Base-by-base conservation (phyloP, 2,888 invertebrate genomes). In the Druceiella hillmani region DNA sequence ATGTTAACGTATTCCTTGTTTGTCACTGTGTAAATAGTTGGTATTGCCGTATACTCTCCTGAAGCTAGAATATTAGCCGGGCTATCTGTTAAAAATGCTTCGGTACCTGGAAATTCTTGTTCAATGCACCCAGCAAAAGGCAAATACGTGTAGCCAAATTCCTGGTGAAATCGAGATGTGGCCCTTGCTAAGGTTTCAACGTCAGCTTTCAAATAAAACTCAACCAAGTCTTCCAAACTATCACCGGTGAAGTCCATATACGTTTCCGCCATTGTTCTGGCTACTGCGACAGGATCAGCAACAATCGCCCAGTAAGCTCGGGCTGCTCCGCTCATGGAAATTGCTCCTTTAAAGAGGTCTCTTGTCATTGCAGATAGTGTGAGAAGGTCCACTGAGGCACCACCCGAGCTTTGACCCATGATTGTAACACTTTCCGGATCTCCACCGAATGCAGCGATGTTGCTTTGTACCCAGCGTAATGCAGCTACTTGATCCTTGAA, bases 401-500 rank as follows among this genome's bases (percentile, higher is more conserved):
- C 74, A 11, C 75, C 75, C 2, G 81, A 74, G 10, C 74, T 76
- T 50, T 81, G 76, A 1, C 83, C 83, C 55, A 76, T 68, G 5
- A 81, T 50, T 1, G 81, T 81, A 11, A 82, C 67, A 39, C 70
- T 67, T 29, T 66, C 61, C 1, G 74, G 68, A 54, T 81, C 75
- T 2, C 82, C 82, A 14, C 79, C 76, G 55, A 83, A 83, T 26
- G 62, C 53, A 22, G 57, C 58, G 16, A 81, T 79, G 52, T 80
- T 75, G 43, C 76, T 70, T 45, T 66, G 64, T 4, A 75, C 58
- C 75, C 75, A 74, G 28, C 66, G 41, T 41, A 83, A 58, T 0
- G 77, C 79, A 55, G 79, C 62, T 48, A 78, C 70, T 54, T 83
- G 83, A 55, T 84, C 83, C 52, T 79, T 71, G 40, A 84, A 58